Conservation (phyloP, 2,113 vertebrate species). For the Gasterosteus aculeatus region DNA sequence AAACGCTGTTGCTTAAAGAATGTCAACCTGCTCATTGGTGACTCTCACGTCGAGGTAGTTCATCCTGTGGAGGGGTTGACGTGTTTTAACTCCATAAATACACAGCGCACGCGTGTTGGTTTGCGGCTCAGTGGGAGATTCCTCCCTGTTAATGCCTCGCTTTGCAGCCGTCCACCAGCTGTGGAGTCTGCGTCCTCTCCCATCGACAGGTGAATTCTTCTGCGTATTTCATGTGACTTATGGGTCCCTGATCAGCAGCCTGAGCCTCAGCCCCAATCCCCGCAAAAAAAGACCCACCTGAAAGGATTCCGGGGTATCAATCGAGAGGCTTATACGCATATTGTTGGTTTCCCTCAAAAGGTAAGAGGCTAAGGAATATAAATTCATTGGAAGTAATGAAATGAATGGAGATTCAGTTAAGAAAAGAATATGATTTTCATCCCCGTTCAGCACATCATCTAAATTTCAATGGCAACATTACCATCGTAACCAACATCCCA, state of each 20-base stretch:
- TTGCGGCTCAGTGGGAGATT: no score
- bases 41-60: no score
- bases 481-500: neutral
- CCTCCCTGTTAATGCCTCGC: neutral
- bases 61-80: no score
- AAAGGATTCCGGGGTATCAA: neutral
- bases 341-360: neutral
- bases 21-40: neutral
- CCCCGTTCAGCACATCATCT: neutral
- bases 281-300: neutral
- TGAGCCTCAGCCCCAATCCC: neutral
- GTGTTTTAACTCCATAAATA: neutral
- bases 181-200: constrained; percentile 15
- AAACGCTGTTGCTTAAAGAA: neutral
- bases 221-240: neutral
- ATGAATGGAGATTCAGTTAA: neutral
- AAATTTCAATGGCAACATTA: neutral
- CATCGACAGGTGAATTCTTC: neutral
- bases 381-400: neutral
- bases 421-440: neutral
- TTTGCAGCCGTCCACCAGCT: neutral
- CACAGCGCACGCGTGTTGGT: no score
- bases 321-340: neutral
- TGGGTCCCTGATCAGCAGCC: neutral
- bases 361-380: neutral